Evolutionary conservation across 2,113 vertebrate genomes (phyloP).

Genomic region (Hippocampus mohnikei): DNA sequence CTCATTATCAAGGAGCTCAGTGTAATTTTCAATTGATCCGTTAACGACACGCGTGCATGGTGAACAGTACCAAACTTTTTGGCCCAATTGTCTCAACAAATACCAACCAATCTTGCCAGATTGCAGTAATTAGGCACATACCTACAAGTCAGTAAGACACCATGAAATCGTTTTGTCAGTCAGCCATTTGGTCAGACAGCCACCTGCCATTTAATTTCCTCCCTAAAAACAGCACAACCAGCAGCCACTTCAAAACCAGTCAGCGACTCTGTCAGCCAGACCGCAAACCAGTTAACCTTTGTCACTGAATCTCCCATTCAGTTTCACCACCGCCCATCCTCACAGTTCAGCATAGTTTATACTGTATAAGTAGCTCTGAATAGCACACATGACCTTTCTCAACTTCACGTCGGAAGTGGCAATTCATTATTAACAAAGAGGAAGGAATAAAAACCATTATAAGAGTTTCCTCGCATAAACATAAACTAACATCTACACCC

Average conservation of each 20-base stretch:
- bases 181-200: conserved; percentile 46
- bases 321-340: conserved; percentile 43
- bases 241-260: conserved; percentile 50
- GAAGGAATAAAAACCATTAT: conserved; percentile 84
- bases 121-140: conserved; percentile 19
- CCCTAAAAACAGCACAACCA: conserved; percentile 19
- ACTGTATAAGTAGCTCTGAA: conserved; percentile 49
- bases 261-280: conserved; percentile 49
- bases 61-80: background rate
- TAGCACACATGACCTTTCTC: conserved; percentile 69
- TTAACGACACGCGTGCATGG: background rate
- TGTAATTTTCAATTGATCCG: no score
- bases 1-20: background rate
- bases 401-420: conserved; percentile 48
- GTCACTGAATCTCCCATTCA: conserved; percentile 49
- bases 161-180: conserved; percentile 40
- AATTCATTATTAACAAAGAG: conserved; percentile 76
- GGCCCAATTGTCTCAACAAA: background rate
- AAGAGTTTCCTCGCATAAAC: conserved; percentile 69
- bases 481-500: conserved; percentile 67
- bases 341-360: conserved; percentile 51
- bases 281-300: conserved; percentile 63
- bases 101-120: background rate
- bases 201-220: conserved; percentile 44
- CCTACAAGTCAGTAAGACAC: conserved; percentile 42